Percentiles rank a stretch among this genome's conserved stretches.
Evolutionary conservation across 2,113 vertebrate genomes (phyloP).

Genomic region (Sakesphorus luctuosus): DNA sequence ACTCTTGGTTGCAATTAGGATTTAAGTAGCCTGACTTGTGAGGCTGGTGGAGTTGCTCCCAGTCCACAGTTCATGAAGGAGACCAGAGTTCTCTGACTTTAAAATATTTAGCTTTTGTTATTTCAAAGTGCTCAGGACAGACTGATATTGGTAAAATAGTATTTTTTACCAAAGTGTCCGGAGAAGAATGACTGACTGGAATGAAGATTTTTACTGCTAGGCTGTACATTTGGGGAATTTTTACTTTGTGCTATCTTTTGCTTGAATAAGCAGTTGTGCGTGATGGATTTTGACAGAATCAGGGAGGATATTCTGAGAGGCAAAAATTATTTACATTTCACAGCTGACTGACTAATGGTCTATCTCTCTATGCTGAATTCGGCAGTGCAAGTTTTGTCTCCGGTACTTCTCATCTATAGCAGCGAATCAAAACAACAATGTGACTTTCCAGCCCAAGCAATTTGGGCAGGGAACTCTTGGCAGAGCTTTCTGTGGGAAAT

Average conservation of each 20-base stretch:
- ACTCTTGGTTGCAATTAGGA: background rate
- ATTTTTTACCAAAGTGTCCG: background rate
- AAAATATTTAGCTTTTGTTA: background rate
- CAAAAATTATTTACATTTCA: conserved; percentile 69
- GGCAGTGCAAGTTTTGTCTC: background rate
- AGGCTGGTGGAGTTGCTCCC: background rate
- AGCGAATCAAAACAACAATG: background rate
- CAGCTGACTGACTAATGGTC: conserved; percentile 16
- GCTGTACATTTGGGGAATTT: background rate
- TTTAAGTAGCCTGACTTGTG: background rate
- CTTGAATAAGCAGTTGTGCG: conserved; percentile 36
- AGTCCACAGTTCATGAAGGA: background rate
- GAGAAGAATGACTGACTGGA: background rate
- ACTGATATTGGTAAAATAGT: background rate
- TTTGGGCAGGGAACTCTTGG: background rate
- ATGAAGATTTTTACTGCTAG: background rate
- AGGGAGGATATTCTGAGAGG: conserved; percentile 55
- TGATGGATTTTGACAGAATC: conserved; percentile 59
- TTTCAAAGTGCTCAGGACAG: background rate
- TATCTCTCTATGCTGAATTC: background rate
- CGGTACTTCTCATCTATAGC: background rate
- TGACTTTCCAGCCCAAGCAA: background rate
- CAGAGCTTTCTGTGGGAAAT: background rate
- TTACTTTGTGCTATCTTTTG: conserved; percentile 24
- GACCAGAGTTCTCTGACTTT: background rate